phyloP scores from a whole-genome alignment of 2,797 vertebrate genomes.

The Pipistrellus nathusii region DNA sequence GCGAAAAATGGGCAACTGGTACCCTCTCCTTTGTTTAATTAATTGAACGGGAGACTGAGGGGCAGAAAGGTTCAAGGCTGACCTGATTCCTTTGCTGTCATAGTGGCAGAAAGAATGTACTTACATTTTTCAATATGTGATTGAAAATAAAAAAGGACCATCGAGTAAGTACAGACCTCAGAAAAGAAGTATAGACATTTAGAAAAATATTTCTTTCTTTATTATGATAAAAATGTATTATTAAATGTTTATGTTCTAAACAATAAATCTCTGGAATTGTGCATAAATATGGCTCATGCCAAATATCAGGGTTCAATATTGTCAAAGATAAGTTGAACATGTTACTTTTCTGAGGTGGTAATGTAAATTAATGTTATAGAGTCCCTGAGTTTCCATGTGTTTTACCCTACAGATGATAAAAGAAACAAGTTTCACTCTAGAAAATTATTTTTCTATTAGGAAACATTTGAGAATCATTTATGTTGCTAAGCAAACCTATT shows the following conservation, averaged over 20 bases:
- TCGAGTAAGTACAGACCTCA: neutral
- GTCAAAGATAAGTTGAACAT: neutral
- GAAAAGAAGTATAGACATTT: neutral
- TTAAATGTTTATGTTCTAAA: neutral
- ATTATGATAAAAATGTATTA: neutral
- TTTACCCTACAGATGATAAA: neutral
- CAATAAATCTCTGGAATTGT: neutral
- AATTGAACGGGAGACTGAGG: neutral
- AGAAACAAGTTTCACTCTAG: neutral
- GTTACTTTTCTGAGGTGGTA: neutral
- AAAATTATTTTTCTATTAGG: neutral
- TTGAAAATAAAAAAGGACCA: neutral
- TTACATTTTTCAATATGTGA: neutral
- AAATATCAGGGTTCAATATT: neutral
- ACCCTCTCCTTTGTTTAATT: neutral
- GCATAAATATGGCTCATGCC: neutral
- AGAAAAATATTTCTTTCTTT: neutral
- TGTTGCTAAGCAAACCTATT: neutral
- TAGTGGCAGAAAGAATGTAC: neutral
- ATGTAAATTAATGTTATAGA: neutral
- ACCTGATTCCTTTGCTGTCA: neutral
- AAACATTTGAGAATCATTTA: neutral
- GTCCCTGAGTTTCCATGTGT: neutral
- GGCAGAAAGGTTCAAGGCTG: neutral
- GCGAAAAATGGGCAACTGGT: neutral